Conservation (phyloP, 1,140 invertebrate genomes). For the Pteromalus puparum region DNA sequence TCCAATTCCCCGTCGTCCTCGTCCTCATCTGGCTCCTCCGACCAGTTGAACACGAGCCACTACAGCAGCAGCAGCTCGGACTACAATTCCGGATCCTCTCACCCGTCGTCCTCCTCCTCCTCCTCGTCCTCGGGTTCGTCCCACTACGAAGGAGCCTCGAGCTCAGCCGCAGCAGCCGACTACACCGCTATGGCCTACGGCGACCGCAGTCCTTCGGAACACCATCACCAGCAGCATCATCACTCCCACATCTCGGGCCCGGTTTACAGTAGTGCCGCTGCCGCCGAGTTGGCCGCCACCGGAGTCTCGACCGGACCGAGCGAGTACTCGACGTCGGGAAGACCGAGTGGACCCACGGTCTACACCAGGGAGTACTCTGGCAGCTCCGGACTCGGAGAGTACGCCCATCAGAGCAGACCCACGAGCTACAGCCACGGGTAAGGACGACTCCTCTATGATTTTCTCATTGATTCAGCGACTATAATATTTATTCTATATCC, state of each 20-base stretch:
- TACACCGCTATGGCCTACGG: neutral
- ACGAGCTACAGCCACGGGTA: constrained; percentile 33
- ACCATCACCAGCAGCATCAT: constrained; percentile 2
- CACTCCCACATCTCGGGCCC: neutral
- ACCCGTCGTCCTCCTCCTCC: neutral
- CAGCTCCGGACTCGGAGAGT: neutral
- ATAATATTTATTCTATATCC: neutral
- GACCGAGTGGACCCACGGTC: too few relatives aligned
- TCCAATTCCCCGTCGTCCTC: neutral
- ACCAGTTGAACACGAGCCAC: neutral
- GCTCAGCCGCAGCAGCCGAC: neutral
- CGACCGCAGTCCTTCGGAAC: neutral
- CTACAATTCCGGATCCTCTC: neutral
- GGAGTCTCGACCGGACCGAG: neutral
- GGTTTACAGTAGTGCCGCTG: neutral
- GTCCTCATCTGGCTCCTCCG: neutral
- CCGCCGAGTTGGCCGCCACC: too few relatives aligned
- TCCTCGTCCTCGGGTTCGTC: neutral
- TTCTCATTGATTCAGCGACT: too few relatives aligned
- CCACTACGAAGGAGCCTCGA: neutral
- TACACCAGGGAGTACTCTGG: neutral
- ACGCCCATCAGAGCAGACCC: constrained; percentile 25
- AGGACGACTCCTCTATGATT: neutral
- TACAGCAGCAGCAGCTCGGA: constrained; percentile 7
- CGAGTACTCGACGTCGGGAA: neutral